Base-by-base conservation (phyloP, 2,888 invertebrate genomes). In the Ormyrus thymus region DNA sequence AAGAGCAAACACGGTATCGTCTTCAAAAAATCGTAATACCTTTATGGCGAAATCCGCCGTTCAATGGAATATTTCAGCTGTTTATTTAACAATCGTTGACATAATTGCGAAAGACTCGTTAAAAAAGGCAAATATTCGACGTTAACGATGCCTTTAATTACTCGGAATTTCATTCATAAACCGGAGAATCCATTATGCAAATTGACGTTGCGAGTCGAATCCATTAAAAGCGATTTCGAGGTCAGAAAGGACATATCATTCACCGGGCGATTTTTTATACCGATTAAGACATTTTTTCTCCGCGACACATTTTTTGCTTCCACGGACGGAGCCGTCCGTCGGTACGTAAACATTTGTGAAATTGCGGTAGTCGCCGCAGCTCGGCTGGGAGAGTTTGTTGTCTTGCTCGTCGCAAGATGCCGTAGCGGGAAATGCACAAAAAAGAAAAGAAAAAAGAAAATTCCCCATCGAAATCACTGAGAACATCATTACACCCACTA, bases 131-230 rank as follows among this genome's bases (percentile, higher is more conserved):
- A 51, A 51, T 59, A 45, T 51, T 59, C 48, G 5, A 8, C 56
- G 50, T 10, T 13, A n/a, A n/a, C 1, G 9, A 13, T 51, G 5
- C 13, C 9, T 69, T 62, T 15, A 11, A 62, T 68, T 29, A 6
- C 43, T 50, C 13, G 29, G 58, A 58, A 50, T 65, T 15, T 58
- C 65, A 65, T 65, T 58, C 43, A 65, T 50, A 46, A 51, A 53
- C n/a, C n/a, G n/a, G 11, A n/a, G 7, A 76, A 55, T n/a, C 51
- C 15, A 69, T 76, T 68, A 69, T 69, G 75, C 56, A 65, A 65
- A 74, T 74, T 29, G 43, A 45, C 46, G 62, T 62, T 48, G 10
- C 56, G 64, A 64, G 64, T 48, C 46, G 7, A 71, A 68, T 75
- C 53, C 13, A 66, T 76, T 61, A 53, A 69, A 69, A 69, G 43